Evolutionary conservation across 2,888 invertebrate genomes (phyloP), one percentile per base, ranked within the genome.

Genomic region (Aleiodes leptofemur): DNA sequence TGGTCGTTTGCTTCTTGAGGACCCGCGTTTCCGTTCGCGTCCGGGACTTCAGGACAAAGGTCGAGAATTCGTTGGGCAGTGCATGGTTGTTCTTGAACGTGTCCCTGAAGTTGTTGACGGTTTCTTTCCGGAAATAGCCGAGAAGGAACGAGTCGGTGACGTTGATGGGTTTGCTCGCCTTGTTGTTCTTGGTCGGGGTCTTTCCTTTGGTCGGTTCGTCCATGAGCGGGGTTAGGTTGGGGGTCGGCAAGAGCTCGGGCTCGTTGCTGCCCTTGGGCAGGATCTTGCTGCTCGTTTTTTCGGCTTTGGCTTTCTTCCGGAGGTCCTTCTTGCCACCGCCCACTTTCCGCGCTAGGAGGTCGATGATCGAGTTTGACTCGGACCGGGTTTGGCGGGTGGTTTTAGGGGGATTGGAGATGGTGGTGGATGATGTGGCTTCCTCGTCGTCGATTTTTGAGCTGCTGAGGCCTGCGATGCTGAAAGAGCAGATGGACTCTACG

Each of bases 21-120:
- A 94, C 92, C 83, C 94, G 91, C 64, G 94, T 95, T 86, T 95
- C 95, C 48, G 94, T 95, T 83, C 95, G 91, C 16, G 95, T 95
- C 83, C 95, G 91, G 61, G 95, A 93, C 85, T 94, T 94, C 76
- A 95, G 85, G 68, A 95, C 93, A 48, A 95, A 92, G 0, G 95
- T 94, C 43, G 94, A 91, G 83, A 95, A 95, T 87, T 92, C 90
- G 56, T 88, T 88, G n/a, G 87, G 87, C 73, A 93, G 87, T 31
- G 92, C 92, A 79, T 92, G 92, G 84, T 92, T 93, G 83, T 92
- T 93, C 75, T 93, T 92, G 87, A 94, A 94, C 57, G 93, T 93
- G 81, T 93, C 91, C 83, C 94, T 92, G 85, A 93, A 94, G 78
- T 92, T 93, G 73, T 93, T 91, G 4, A 94, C 92, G 13, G 94